Conservation (phyloP, 2,888 invertebrate genomes). For the Imbricaverruca yamaguchii region DNA sequence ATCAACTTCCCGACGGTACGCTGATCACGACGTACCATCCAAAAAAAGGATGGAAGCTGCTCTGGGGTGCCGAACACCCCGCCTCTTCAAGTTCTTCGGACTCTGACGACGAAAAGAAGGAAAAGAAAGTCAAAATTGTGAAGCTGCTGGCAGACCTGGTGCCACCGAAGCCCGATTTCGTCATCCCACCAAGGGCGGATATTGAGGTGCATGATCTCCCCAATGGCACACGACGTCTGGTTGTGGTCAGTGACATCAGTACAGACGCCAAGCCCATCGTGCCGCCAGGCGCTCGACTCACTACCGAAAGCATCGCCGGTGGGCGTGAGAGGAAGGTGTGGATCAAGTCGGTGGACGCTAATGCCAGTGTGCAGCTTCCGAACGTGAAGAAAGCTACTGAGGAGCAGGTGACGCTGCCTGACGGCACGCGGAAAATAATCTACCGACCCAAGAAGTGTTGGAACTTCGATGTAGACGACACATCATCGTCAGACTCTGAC, state of each 20-base stretch:
- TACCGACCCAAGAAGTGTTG: constrained; percentile 1
- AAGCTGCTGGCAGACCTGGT: neutral
- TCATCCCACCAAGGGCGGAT: neutral
- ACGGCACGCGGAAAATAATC: constrained; percentile 1
- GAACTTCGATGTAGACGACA: neutral
- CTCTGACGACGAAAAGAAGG: constrained; percentile 2
- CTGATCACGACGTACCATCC: neutral
- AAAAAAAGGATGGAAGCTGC: constrained; percentile 7
- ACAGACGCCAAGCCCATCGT: neutral
- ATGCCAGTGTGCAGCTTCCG: neutral
- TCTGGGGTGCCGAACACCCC: neutral
- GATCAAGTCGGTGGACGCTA: constrained; percentile 11
- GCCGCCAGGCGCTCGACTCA: neutral
- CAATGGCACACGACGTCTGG: neutral
- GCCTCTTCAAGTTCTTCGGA: neutral
- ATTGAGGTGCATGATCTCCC: constrained; percentile 11
- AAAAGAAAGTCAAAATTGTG: neutral
- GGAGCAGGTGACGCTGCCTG: neutral
- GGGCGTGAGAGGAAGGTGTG: neutral
- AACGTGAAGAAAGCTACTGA: constrained; percentile 10
- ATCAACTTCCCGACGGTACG: neutral
- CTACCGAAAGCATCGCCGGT: neutral
- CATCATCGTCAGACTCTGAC: constrained; percentile 1
- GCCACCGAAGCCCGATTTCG: neutral
- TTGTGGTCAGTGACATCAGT: constrained; percentile 1